A percentile compares a stretch with the other conserved stretches of the same genome.
Evolutionary conservation across 1,140 invertebrate species (phyloP).

Genomic region (Triops cancriformis): DNA sequence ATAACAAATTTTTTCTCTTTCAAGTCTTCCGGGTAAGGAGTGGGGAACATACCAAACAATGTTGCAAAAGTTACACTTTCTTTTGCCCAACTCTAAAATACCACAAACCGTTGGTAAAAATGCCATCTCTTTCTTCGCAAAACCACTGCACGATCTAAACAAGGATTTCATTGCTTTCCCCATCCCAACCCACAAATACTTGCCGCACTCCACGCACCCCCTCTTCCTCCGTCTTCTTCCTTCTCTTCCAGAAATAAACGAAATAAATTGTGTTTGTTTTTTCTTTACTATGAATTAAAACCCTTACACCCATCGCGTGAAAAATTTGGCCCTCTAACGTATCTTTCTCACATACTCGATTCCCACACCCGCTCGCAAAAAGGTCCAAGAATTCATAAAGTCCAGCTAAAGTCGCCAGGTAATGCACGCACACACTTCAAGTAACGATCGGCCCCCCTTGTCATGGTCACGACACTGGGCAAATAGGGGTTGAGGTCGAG

Average conservation of each 20-base stretch:
- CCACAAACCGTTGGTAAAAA: too few relatives aligned
- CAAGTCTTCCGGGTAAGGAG: background rate
- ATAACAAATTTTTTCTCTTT: background rate
- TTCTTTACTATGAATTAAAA: conserved; percentile 7
- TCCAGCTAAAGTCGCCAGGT: conserved; percentile 6
- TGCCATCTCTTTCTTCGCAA: background rate
- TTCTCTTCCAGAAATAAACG: background rate
- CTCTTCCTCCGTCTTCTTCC: background rate
- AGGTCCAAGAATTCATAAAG: conserved; percentile 10
- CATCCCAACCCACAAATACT: background rate
- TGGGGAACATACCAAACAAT: background rate
- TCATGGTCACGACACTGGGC: conserved; percentile 12
- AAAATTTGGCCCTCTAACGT: conserved; percentile 11
- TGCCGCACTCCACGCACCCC: background rate
- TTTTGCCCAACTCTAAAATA: background rate
- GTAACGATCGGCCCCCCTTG: conserved; percentile 7
- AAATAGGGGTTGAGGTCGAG: conserved; percentile 4
- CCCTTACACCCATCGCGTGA: conserved; percentile 12
- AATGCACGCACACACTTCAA: conserved; percentile 13
- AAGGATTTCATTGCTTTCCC: background rate
- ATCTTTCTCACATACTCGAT: background rate
- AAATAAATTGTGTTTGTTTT: background rate
- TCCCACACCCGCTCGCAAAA: background rate
- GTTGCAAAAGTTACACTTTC: background rate
- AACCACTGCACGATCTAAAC: background rate